phyloP scores from a whole-genome alignment of 1,140 invertebrate species.

The Sitobion miscanthi region DNA sequence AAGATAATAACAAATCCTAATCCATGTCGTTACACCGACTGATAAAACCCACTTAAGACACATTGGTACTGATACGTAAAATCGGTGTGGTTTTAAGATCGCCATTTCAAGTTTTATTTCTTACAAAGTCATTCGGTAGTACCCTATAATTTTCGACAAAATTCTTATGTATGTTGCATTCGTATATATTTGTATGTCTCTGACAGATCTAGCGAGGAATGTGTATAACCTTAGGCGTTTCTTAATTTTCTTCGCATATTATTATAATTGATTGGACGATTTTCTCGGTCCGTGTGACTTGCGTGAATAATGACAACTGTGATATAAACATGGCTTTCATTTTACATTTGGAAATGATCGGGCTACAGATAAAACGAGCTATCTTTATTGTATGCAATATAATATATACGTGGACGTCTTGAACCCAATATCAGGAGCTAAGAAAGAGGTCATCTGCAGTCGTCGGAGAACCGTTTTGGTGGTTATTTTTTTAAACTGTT shows the following conservation, averaged over 20 bases:
- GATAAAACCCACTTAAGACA: slow-evolving; percentile 11
- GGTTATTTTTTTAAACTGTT: background rate
- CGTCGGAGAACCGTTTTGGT: background rate
- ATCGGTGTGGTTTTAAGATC: background rate
- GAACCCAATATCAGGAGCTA: background rate
- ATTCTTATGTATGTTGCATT: background rate
- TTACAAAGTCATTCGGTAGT: background rate
- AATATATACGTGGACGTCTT: background rate
- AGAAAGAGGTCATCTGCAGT: background rate
- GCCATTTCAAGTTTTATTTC: background rate
- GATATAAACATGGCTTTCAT: background rate
- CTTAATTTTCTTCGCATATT: background rate
- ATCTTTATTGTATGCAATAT: background rate
- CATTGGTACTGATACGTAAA: background rate
- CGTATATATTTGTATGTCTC: background rate
- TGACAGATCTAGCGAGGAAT: background rate
- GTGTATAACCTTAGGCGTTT: background rate
- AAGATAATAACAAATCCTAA: slow-evolving; percentile 53
- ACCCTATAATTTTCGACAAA: background rate
- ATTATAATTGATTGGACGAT: background rate
- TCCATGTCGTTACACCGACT: slow-evolving; percentile 3
- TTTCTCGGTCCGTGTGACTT: background rate
- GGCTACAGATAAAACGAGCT: background rate
- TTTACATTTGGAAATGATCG: no score
- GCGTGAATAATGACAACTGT: background rate